phyloP scores from a whole-genome alignment of 2,113 vertebrate species.

The Phocoena phocoena region DNA sequence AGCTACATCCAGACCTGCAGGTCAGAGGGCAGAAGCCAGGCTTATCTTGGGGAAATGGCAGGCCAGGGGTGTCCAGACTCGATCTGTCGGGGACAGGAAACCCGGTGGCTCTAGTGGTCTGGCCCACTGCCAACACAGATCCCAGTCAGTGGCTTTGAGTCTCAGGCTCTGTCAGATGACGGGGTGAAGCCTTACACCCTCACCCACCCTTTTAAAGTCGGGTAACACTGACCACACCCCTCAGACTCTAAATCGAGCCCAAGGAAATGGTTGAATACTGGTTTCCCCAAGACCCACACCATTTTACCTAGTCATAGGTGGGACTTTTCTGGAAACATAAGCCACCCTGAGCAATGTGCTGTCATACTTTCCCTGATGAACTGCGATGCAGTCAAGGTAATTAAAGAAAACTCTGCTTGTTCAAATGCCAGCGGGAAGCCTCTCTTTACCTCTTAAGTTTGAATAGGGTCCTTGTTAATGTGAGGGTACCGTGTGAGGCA shows the following conservation, averaged over 20 bases:
- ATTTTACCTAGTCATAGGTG: not conserved
- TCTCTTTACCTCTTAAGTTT: not conserved
- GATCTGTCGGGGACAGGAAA: not conserved
- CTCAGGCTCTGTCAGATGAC: not conserved
- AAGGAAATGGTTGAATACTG: not conserved
- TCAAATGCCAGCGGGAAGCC: not conserved
- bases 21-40: not conserved
- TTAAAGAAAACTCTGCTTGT: not conserved
- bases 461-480: not conserved
- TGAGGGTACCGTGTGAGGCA: not conserved
- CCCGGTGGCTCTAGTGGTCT: no score
- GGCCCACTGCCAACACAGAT: not conserved
- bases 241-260: not conserved
- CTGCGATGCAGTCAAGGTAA: not conserved
- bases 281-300: not conserved
- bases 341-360: not conserved
- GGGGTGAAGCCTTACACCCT: no score
- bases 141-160: not conserved
- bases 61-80: no score
- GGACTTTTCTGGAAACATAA: not conserved
- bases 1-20: no score
- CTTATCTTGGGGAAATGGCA: not conserved
- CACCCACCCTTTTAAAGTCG: not conserved
- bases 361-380: not conserved
- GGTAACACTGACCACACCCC: not conserved